These are phyloP conservation scores for Tachina grossa DNA, from an alignment of 2,888 invertebrate species.

Conservation along the genomic window DNA sequence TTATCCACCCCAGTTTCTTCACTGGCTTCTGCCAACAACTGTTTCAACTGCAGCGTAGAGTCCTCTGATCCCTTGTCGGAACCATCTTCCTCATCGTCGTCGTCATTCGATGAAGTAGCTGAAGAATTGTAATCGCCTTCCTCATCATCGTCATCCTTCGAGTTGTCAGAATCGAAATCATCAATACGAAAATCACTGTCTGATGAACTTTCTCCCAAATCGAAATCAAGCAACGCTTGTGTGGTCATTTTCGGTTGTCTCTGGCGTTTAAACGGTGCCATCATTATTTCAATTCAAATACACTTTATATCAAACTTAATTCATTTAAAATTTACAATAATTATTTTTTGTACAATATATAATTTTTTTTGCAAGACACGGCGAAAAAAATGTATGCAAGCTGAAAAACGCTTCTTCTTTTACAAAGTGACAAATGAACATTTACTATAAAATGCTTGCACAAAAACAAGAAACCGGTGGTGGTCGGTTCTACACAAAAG, in stretches of 20 bases:
- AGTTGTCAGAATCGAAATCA: constrained; percentile 83
- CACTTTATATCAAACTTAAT: constrained; percentile 58
- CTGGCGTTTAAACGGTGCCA: constrained; percentile 83
- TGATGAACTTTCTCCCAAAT: constrained; percentile 95
- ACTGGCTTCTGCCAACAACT: constrained; percentile 75
- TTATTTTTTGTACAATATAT: constrained; percentile 66
- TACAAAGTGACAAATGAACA: constrained; percentile 47
- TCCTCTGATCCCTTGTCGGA: constrained; percentile 71
- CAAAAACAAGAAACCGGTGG: constrained; percentile 58
- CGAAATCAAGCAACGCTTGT: constrained; percentile 90
- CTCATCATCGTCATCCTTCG: constrained; percentile 83
- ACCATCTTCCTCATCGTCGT: constrained; percentile 74
- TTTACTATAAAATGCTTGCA: constrained; percentile 14
- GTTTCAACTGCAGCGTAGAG: constrained; percentile 75
- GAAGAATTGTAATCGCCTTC: constrained; percentile 84
- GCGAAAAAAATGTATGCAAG: constrained; percentile 72
- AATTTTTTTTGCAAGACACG: constrained; percentile 66
- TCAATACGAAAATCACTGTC: constrained; percentile 95
- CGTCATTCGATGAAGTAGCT: constrained; percentile 71
- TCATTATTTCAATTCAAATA: constrained; percentile 66
- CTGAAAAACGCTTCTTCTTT: constrained; percentile 66
- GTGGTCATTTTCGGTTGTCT: constrained; percentile 86
- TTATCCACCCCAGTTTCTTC: constrained; percentile 68
- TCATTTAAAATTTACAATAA: constrained; percentile 71
- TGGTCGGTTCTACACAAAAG: constrained; percentile 29